Evolutionary conservation across 92 coral and sea anemone genomes (phyloP).

Genomic region (Plumapathes pennacea): DNA sequence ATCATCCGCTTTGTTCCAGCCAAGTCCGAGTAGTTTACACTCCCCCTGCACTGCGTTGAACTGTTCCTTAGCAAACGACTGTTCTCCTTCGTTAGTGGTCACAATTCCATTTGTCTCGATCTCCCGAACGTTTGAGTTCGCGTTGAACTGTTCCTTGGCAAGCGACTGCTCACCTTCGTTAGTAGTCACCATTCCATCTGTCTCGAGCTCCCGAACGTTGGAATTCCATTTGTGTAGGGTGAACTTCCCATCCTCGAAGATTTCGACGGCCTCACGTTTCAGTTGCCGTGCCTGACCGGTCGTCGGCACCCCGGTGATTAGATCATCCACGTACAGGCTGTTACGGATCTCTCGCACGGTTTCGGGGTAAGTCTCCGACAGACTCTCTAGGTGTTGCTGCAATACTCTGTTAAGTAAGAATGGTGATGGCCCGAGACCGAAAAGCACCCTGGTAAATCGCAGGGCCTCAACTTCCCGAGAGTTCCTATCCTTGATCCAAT

Average conservation of each 20-base stretch:
- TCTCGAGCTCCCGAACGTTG: conserved; percentile 9
- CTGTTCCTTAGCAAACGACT: conserved; percentile 25
- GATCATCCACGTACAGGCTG: no score
- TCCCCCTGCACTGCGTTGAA: conserved; percentile 6
- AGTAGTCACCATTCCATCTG: no score
- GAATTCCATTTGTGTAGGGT: conserved; percentile 16
- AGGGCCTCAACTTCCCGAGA: background rate
- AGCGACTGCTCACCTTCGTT: conserved; percentile 4
- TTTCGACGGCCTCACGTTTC: conserved; percentile 15
- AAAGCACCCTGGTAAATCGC: conserved; percentile 7
- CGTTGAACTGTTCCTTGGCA: conserved; percentile 16
- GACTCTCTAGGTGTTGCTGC: no score
- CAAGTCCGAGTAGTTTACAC: conserved; percentile 4
- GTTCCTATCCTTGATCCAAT: conserved; percentile 3
- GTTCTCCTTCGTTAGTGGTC: conserved; percentile 3
- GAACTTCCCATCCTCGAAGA: conserved; percentile 15
- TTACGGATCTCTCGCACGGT: no score
- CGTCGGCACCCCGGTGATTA: no score
- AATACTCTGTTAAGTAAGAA: no score
- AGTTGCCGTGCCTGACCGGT: no score
- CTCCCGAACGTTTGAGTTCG: background rate
- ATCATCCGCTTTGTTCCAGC: conserved; percentile 11
- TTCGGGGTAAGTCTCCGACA: no score
- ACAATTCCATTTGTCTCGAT: no score
- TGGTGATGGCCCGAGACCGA: background rate